phyloP scores from a whole-genome alignment of 2,888 invertebrate species.

The Volucella inanis region DNA sequence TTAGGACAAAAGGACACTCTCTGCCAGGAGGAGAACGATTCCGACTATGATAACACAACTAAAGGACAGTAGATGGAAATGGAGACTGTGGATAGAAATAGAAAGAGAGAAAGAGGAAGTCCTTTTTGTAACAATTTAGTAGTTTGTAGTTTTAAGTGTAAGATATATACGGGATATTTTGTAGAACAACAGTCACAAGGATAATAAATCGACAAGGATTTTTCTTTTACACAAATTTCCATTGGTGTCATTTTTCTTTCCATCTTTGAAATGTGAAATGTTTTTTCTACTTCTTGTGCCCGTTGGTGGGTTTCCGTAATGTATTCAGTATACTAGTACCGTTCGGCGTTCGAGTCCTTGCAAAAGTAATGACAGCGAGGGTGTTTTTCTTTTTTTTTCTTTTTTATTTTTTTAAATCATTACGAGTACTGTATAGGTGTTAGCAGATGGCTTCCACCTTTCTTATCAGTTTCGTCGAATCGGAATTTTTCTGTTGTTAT shows the following conservation, averaged over 20 bases:
- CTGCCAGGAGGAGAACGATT: constrained; percentile 50
- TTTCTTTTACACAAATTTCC: constrained; percentile 1
- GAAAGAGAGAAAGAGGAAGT: too few species aligned
- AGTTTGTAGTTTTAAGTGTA: constrained; percentile 57
- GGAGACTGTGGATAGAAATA: too few species aligned
- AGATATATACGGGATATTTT: constrained; percentile 66
- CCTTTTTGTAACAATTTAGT: constrained; percentile 61
- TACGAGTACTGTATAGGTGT: constrained; percentile 72
- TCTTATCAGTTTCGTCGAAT: constrained; percentile 61
- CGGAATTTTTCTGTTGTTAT: constrained; percentile 57
- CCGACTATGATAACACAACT: not conserved
- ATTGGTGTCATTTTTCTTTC: constrained; percentile 34
- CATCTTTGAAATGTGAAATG: constrained; percentile 51
- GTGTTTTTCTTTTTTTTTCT: not conserved
- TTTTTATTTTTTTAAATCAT: constrained; percentile 56
- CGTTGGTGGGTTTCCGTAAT: not conserved
- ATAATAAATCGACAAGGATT: constrained; percentile 70
- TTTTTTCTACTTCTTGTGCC: constrained; percentile 22
- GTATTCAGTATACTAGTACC: not conserved
- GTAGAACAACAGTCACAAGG: constrained; percentile 69
- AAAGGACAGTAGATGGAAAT: too few species aligned
- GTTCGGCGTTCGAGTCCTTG: constrained; percentile 22
- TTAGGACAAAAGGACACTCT: not conserved
- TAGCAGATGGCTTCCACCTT: constrained; percentile 70
- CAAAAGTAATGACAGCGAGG: constrained; percentile 29